These are phyloP conservation scores for Connochaetes taurinus DNA, from an alignment of 2,113 vertebrate genomes.

Conservation along the genomic window DNA sequence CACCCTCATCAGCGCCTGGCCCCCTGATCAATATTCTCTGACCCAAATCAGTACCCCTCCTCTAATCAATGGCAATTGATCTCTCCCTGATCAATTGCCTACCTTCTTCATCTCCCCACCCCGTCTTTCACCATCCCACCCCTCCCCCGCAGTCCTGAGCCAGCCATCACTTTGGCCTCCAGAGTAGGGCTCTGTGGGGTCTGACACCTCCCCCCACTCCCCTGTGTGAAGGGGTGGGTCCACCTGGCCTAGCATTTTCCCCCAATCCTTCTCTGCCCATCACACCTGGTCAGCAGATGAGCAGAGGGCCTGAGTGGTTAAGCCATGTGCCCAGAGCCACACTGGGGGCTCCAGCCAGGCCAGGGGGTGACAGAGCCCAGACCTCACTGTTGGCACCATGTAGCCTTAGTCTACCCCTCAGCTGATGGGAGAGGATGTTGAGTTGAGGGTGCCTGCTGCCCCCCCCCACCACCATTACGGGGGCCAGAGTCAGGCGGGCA, in stretches of 20 bases:
- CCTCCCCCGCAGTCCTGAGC: background rate
- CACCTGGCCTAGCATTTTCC: accelerated
- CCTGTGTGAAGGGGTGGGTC: too few relatives aligned
- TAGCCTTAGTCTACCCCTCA: background rate
- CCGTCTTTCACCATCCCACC: background rate
- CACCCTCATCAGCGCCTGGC: background rate
- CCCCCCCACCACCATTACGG: accelerated
- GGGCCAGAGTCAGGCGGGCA: background rate
- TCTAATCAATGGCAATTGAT: background rate
- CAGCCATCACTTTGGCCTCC: background rate
- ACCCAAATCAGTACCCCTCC: background rate
- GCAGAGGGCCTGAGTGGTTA: background rate
- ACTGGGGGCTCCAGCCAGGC: background rate
- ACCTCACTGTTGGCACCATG: background rate
- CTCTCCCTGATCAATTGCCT: too few relatives aligned
- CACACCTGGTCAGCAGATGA: background rate
- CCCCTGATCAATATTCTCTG: background rate
- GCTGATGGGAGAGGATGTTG: background rate
- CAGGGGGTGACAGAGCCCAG: background rate
- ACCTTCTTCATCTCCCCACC: background rate
- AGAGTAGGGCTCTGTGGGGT: background rate
- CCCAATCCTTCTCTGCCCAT: background rate
- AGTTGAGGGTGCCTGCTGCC: background rate
- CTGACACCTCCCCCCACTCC: background rate
- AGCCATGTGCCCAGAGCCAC: background rate